Evolutionary conservation across 2,113 vertebrate species (phyloP).

Genomic region (Ovis aries): DNA sequence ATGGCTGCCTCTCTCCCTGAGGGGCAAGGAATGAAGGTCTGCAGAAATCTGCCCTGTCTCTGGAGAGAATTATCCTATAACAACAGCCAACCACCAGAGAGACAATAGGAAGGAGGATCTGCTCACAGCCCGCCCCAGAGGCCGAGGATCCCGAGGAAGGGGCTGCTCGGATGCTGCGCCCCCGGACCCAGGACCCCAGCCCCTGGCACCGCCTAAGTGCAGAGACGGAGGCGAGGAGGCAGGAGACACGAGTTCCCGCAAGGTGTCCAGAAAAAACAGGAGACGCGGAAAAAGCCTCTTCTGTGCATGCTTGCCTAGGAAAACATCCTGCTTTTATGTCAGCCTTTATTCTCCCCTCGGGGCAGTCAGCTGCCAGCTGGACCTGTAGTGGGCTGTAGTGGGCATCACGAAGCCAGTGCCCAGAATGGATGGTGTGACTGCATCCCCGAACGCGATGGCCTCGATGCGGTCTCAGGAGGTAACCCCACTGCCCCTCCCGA

Average conservation of each 20-base stretch:
- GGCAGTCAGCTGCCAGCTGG: background rate
- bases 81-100: fast-evolving
- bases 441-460: fast-evolving
- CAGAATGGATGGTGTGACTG: background rate
- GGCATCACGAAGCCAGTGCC: fast-evolving
- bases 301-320: background rate
- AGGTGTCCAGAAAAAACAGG: background rate
- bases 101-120: background rate
- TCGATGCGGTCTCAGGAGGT: fast-evolving
- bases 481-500: background rate
- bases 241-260: background rate
- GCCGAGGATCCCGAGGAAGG: background rate
- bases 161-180: fast-evolving
- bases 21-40: too few relatives aligned
- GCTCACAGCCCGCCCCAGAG: background rate
- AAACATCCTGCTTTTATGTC: background rate
- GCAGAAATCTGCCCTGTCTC: fast-evolving
- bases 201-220: too few relatives aligned
- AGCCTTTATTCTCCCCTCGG: background rate
- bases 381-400: background rate
- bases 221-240: background rate
- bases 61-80: background rate
- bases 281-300: background rate
- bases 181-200: background rate
- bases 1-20: background rate